These are phyloP conservation scores for Ophiothrix spiculata DNA, from an alignment of 35 echinoderm and acorn worm species.

Conservation along the genomic window DNA sequence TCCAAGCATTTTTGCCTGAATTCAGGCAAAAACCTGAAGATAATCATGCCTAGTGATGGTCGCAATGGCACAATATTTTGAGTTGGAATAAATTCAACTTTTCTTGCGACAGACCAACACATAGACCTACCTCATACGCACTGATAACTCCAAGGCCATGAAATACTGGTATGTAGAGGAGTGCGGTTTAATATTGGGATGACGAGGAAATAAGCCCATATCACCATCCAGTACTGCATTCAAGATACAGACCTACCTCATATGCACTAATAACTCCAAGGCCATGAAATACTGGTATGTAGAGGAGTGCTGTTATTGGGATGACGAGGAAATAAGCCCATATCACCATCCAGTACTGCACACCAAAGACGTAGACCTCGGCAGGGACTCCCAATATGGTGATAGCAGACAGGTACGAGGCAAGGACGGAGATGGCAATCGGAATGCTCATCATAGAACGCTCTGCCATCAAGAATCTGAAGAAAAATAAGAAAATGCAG, in stretches of 20 bases:
- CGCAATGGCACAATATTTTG: too few relatives aligned
- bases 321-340: slow-evolving; percentile 76
- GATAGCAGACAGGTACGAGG: slow-evolving; percentile 87
- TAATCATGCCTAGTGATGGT: too few relatives aligned
- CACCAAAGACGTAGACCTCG: slow-evolving; percentile 73
- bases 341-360: slow-evolving; percentile 91
- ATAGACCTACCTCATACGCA: slow-evolving; percentile 84
- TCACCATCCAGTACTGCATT: slow-evolving; percentile 91
- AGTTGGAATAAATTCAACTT: too few relatives aligned
- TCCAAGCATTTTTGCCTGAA: too few relatives aligned
- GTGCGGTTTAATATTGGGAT: slow-evolving; percentile 78
- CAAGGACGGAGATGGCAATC: slow-evolving; percentile 82
- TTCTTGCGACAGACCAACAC: too few relatives aligned
- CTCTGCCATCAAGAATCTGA: slow-evolving; percentile 91
- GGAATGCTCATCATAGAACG: slow-evolving; percentile 90
- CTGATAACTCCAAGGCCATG: too few relatives aligned
- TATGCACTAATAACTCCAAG: slow-evolving; percentile 83
- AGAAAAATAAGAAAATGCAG: too few relatives aligned
- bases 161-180: slow-evolving; percentile 77
- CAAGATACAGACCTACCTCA: slow-evolving; percentile 71
- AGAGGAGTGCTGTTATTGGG: slow-evolving; percentile 67
- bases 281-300: slow-evolving; percentile 80
- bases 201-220: slow-evolving; percentile 65
- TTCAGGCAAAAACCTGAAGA: too few relatives aligned
- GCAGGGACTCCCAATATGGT: slow-evolving; percentile 84